Evolutionary conservation across 2,888 invertebrate genomes (phyloP), one percentile per base, ranked within the genome.

Genomic region (Diogma glabrata): DNA sequence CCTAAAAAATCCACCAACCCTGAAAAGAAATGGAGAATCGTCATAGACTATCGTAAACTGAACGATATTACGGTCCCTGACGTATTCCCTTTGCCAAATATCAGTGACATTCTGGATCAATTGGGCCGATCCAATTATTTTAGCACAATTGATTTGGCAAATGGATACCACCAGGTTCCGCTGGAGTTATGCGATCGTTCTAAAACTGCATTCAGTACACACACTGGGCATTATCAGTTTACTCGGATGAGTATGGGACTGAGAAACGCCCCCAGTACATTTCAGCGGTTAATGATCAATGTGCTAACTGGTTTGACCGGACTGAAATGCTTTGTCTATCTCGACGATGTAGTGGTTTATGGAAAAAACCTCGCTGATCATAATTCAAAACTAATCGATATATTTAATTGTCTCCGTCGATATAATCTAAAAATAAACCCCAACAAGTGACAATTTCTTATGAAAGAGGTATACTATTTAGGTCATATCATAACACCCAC

Each of bases 361-460:
- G 56, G 55, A 0, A 46, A 54, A 10, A 51, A 52, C 4, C 6
- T 61, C 4, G 33, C 52, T 12, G 51, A 52, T 6, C 59, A 60
- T 14, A 48, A 50, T 12, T n/a, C n/a, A 19, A 54, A 52, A 26
- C 14, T 59, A 9, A 49, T 33, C 30, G 54, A 54, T 7, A 53
- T 60, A 4, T 57, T 60, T 28, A 28, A 52, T 30, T 38, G 54
- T 51, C 36, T 60, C 8, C n/a, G n/a, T 43, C 24, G 9, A 43
- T 47, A 56, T 7, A 53, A 55, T 2, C 46, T 61, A 6, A 56
- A 56, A 26, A 17, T 62, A 3, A 56, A 60, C 10, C 56, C 57
- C 0, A 56, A 57, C n/a, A 61, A 63, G 47, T 60, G 60, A 30
- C 53, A 57, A 33, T 61, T 60, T 46, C 43, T 57, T 1, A 46